phyloP scores from a whole-genome alignment of 2,888 invertebrate species.

The Lasius platythorax region DNA sequence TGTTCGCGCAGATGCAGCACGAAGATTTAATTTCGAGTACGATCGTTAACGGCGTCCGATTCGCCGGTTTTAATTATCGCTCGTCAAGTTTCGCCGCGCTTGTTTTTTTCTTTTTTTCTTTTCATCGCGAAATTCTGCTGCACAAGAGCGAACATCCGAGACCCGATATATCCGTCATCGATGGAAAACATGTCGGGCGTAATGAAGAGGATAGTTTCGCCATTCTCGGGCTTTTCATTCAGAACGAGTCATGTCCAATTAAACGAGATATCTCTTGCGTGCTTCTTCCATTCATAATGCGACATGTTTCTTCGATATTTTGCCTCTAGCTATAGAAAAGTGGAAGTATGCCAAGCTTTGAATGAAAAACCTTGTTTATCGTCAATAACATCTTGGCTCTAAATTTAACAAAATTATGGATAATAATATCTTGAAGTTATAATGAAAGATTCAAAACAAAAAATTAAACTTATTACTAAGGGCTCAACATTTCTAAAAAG shows the following conservation, averaged over 20 bases:
- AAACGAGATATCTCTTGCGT: slow-evolving; percentile 19
- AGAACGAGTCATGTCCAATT: slow-evolving; percentile 42
- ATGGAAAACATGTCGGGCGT: slow-evolving; percentile 41
- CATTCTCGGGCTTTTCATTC: slow-evolving; percentile 44
- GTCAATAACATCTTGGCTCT: background rate
- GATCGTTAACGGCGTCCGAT: slow-evolving; percentile 6
- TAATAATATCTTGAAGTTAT: background rate
- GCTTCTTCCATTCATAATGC: slow-evolving; percentile 44
- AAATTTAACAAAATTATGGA: background rate
- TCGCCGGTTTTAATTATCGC: slow-evolving; percentile 32
- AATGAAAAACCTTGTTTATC: background rate
- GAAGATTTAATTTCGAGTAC: slow-evolving; percentile 41
- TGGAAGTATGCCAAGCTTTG: background rate
- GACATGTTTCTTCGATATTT: slow-evolving; percentile 47
- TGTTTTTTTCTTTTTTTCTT: background rate
- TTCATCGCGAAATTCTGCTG: slow-evolving; percentile 21
- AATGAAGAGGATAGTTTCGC: slow-evolving; percentile 42
- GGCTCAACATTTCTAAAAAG: background rate
- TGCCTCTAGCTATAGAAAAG: slow-evolving; percentile 18
- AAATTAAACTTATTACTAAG: background rate
- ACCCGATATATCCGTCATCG: slow-evolving; percentile 42
- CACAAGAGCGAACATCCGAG: slow-evolving; percentile 4
- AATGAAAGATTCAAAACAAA: background rate
- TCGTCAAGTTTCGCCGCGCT: background rate
- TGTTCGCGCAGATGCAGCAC: slow-evolving; percentile 37